Evolutionary conservation across 2,113 vertebrate species (phyloP), one percentile per base, ranked within the genome.

Genomic region (Odobenus rosmarus): DNA sequence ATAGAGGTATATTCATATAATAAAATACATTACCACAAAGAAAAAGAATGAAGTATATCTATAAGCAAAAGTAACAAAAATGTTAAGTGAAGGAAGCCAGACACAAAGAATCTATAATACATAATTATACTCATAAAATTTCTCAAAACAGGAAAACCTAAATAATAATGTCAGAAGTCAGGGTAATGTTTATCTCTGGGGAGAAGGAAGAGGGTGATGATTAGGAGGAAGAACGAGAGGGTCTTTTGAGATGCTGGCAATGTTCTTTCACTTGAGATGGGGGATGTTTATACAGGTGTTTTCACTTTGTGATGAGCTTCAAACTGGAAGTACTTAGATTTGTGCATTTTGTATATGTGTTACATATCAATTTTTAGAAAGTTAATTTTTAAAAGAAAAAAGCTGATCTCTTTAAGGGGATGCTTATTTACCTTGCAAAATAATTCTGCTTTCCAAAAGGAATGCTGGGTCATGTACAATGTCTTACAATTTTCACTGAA

Each of bases 41-140:
- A 39, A 95, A 95, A 96, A 90, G 21, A 96, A 81, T 96, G 39
- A 92, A 85, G 80, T 92, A 77, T 77, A 90, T 2, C n/a, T 86
- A 84, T 1, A 91, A 92, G 55, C 42, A 83, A 91, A 90, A 84
- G 39, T 59, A 85, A 83, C 33, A 59, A 97, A 69, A 87, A 79
- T 57, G 31, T 76, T 92, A 76, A 96, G 10, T n/a, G 21, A 93
- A 80, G 77, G 51, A 91, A 90, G 46, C 4, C 49, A 55, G 36
- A 90, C 67, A 77, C 24, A 55, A 79, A 95, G 24, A 88, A 83
- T 71, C 62, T 72, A 51, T 55, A 97, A 77, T 51, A 82, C 11
- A 71, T 61, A 94, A 62, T 82, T 86, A 79, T 26, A 77, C 81
- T 94, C 76, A 53, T 83, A 77, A 92, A 62, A 76, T 85, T 85